Evolutionary conservation across 2,797 vertebrate genomes (phyloP), one percentile per base, ranked within the genome.

Genomic region (Pachyuromys duprasi): DNA sequence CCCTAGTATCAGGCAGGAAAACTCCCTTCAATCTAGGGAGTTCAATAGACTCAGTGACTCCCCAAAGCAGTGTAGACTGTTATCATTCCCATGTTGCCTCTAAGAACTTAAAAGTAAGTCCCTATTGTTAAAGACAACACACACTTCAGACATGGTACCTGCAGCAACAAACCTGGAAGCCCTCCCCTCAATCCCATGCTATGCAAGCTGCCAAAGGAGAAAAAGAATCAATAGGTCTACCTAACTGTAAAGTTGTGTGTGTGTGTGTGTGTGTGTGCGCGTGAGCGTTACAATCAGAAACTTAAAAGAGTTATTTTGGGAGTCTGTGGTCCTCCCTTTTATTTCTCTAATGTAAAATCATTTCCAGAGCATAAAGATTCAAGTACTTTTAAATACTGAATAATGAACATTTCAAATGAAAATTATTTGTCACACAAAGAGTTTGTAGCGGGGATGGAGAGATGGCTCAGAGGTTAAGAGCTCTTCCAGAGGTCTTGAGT

Each of bases 391-490:
- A 89, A 82, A 74, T 90, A 81, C 20, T 67, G n/a, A 78, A 31
- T 28, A 89, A 11, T 67, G 95, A 26, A 0, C 67, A 76, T 94
- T 96, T 83, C 81, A 89, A 93, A 92, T 17, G 17, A 90, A 49
- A 89, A 55, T 89, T 65, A 0, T 13, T 14, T 83, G n/a, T 72
- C 79, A 28, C 45, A 18, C 45, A 79, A 49, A 79, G 11, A 39
- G 1, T 96, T 93, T 36, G 49, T 31, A 70, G 18, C 72, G 36
- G 49, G 49, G 8, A 8, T 49, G 49, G 49, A 49, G 49, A 49
- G 49, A 49, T 49, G 9, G 49, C 49, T 49, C 49, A 49, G 49
- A 1, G 49, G 49, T 49, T 49, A 49, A 49, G 49, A 49, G 8
- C 49, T 49, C 49, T 49, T 49, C 49, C 49, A 49, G 49, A 49